Evolutionary conservation across 2,888 invertebrate species (phyloP), one percentile per base, ranked within the genome.

Genomic region (Lagria hirta): DNA sequence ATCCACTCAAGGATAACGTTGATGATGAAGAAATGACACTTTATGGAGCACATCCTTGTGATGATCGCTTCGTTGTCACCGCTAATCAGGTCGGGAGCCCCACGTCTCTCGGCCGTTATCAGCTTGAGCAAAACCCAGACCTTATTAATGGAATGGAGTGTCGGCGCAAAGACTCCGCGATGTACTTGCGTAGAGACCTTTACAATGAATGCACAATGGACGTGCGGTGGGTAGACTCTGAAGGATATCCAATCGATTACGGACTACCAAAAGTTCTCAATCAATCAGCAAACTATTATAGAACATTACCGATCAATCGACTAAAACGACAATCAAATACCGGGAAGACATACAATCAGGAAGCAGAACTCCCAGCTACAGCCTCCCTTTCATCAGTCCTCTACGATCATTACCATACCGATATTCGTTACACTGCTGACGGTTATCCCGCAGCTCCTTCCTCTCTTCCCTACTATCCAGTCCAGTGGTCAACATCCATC

Each of bases 371-470:
- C 60, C 72, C 81, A 20, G 76, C 80, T 34, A 73, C 78, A 36
- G 61, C 73, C 3, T 76, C 10, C 17, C 15, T 15, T 24, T 18
- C 24, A 20, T 14, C 34, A 16, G 8, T 24, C 24, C 21, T 21
- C n/a, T 40, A 40, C 23, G 42, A 76, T 52, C 75, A 75, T 57
- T 76, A 74, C 63, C 68, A 72, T 51, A 72, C 75, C 34, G 81
- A 81, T 64, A 79, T 86, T 32, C 78, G 88, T 51, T 86, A 87
- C 63, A 89, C 88, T 3, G 82, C 84, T 38, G 88, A 88, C 55
- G 89, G 89, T 4, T 89, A 88, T 68, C 73, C 72, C 36, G 15
- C 18, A 4, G 36, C 78, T 1, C 75, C 72, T 7, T 62, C 70
- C 17, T 70, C 74, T 27, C 76, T 79, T 2, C 71, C 74, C 37